Evolutionary conservation across 1,140 invertebrate genomes (phyloP).

Genomic region (Solen grandis): DNA sequence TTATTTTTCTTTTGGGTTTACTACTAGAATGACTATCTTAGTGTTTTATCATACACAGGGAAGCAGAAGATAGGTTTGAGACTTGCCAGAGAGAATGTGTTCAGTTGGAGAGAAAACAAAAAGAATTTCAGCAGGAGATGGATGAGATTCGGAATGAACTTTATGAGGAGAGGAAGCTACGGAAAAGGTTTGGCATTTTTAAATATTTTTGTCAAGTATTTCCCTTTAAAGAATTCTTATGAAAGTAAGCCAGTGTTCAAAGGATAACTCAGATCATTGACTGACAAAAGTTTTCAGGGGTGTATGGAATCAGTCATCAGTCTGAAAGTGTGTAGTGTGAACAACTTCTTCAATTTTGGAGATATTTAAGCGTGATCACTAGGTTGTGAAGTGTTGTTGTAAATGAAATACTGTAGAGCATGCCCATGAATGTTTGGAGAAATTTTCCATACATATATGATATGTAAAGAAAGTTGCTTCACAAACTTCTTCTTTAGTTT

Average conservation of each 20-base stretch:
- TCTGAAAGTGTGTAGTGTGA: not conserved
- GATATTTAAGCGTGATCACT: not conserved
- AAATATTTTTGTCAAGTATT: not conserved
- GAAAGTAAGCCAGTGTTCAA: not conserved
- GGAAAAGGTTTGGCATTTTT: constrained; percentile 60
- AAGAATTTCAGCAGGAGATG: constrained; percentile 61
- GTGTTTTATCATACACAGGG: too few relatives aligned
- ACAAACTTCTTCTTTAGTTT: too few relatives aligned
- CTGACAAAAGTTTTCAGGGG: not conserved
- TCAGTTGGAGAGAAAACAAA: constrained; percentile 60
- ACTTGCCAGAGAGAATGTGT: constrained; percentile 63
- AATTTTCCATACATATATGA: too few relatives aligned
- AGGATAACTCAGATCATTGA: not conserved
- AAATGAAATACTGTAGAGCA: too few relatives aligned
- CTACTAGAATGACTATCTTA: too few relatives aligned
- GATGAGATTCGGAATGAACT: constrained; percentile 63
- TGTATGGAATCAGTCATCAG: not conserved
- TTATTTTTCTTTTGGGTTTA: too few relatives aligned
- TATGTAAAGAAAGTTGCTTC: too few relatives aligned
- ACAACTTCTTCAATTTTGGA: not conserved
- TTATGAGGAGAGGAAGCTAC: constrained; percentile 61
- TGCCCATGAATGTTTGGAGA: too few relatives aligned
- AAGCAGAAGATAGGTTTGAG: constrained; percentile 73
- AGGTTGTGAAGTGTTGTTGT: too few relatives aligned
- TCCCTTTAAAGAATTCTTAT: not conserved